A percentile compares a stretch with the other conserved stretches of the same genome.
phyloP scores from a whole-genome alignment of 2,113 vertebrate genomes.

The Ardeotis arabs region DNA sequence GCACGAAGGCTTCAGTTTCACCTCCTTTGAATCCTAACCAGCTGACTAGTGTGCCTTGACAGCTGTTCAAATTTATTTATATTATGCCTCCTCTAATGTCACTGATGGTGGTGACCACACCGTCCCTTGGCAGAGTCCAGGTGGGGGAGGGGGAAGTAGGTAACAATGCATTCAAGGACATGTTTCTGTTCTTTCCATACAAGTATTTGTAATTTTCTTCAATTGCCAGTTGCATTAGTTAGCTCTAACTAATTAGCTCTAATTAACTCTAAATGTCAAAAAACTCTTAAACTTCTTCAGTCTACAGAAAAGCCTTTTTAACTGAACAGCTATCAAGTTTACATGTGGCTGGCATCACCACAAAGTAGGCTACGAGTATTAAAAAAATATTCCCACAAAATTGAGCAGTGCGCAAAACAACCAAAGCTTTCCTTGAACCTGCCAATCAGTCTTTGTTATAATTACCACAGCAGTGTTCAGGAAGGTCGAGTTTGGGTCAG shows the following conservation, averaged over 20 bases:
- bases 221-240: background rate
- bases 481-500: background rate
- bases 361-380: background rate
- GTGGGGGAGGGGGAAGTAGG: background rate
- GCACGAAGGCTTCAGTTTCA: constrained; percentile 12
- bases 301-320: background rate
- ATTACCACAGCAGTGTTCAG: background rate
- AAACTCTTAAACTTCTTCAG: background rate
- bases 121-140: background rate
- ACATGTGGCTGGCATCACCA: background rate
- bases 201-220: background rate
- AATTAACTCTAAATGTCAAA: background rate
- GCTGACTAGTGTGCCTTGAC: constrained; percentile 57
- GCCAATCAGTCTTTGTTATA: background rate
- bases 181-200: background rate
- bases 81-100: constrained; percentile 75
- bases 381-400: background rate
- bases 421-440: background rate
- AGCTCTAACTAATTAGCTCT: background rate
- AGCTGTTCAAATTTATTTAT: constrained; percentile 82
- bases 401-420: background rate
- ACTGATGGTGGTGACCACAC: constrained; percentile 44
- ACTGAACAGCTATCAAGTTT: background rate
- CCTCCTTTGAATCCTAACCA: constrained; percentile 23
- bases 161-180: background rate